These are phyloP conservation scores for Lindbergichthys nudifrons DNA, from an alignment of 2,797 vertebrate species.

Conservation along the genomic window DNA sequence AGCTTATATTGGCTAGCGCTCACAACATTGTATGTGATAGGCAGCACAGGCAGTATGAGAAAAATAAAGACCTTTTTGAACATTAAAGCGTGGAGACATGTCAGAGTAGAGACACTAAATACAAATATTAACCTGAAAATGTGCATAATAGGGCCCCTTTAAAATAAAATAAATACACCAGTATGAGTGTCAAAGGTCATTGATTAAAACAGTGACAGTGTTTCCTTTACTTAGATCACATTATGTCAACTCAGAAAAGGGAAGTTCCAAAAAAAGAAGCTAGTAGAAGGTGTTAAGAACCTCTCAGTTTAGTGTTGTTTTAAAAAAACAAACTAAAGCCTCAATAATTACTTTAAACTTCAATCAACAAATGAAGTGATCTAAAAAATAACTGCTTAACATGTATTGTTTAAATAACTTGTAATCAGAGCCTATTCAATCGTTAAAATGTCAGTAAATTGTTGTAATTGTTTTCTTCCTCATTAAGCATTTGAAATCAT, in stretches of 20 bases:
- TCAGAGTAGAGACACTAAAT: too few relatives aligned
- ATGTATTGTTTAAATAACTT: background rate
- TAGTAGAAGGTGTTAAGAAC: background rate
- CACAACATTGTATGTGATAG: too few relatives aligned
- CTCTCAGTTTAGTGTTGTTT: background rate
- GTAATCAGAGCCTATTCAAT: slow-evolving; percentile 3
- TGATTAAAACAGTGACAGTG: background rate
- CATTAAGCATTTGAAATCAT: slow-evolving; percentile 4
- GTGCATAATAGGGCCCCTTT: too few relatives aligned
- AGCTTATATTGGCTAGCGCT: too few relatives aligned
- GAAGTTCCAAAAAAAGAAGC: background rate
- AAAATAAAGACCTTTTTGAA: too few relatives aligned
- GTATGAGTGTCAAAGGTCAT: background rate
- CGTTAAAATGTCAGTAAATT: background rate
- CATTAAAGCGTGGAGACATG: too few relatives aligned
- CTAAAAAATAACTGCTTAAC: background rate
- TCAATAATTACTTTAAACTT: slow-evolving; percentile 4
- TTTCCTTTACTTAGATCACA: background rate
- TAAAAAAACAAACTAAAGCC: background rate
- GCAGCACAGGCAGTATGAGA: too few relatives aligned
- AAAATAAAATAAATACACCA: background rate
- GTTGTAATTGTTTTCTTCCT: background rate
- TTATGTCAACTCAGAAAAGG: background rate
- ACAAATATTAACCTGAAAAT: too few relatives aligned
- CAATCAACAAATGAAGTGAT: background rate